These are phyloP conservation scores for Yasuhikotakia modesta DNA, from an alignment of 2,797 vertebrate species.

Conservation along the genomic window DNA sequence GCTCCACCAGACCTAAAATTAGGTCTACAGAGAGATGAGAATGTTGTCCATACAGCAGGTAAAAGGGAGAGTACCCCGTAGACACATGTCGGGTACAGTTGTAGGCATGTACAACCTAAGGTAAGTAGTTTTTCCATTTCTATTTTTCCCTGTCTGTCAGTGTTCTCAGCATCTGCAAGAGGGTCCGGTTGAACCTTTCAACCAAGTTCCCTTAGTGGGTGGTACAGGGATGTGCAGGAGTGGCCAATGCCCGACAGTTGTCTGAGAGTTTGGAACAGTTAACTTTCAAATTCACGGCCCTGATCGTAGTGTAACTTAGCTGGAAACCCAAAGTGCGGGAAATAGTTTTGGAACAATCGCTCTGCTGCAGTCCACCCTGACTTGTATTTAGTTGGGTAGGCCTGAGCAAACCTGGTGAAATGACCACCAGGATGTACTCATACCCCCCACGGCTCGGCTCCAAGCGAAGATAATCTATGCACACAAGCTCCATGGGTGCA, in stretches of 20 bases:
- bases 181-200: neutral
- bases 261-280: neutral
- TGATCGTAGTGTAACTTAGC: neutral
- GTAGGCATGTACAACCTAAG: neutral
- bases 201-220: neutral
- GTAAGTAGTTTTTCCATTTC: neutral
- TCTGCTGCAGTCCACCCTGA: neutral
- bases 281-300: neutral
- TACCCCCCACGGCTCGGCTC: neutral
- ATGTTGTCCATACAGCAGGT: neutral
- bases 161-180: constrained; percentile 4
- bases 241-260: too few relatives aligned
- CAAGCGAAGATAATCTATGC: neutral
- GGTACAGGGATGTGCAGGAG: neutral
- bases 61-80: neutral
- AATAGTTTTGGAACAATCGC: neutral
- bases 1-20: neutral
- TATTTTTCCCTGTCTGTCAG: neutral
- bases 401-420: too few relatives aligned
- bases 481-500: neutral
- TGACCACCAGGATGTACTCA: neutral
- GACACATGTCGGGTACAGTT: neutral
- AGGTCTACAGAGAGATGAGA: neutral
- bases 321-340: neutral
- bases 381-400: neutral